Conservation (phyloP, 1,140 invertebrate species). For the Drosophila lacertosa region DNA sequence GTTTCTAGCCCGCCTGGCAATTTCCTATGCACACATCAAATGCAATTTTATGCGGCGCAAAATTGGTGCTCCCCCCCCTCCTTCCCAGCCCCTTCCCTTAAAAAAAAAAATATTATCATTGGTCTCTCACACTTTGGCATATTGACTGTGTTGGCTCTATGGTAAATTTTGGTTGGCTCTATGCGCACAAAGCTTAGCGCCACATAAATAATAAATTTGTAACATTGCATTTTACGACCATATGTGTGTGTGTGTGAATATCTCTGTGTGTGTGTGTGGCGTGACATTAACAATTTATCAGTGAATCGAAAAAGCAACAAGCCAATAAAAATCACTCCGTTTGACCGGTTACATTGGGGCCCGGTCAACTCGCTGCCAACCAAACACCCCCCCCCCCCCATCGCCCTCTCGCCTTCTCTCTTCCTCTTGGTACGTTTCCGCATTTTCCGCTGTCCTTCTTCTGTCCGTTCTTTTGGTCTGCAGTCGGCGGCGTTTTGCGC, state of each 20-base stretch:
- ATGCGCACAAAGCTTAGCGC: slow-evolving; percentile 71
- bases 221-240: slow-evolving; percentile 66
- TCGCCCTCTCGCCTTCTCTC: neutral
- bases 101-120: slow-evolving; percentile 52
- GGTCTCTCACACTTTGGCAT: neutral
- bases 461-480: slow-evolving; percentile 16
- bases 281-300: slow-evolving; percentile 79
- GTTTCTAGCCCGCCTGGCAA: slow-evolving; percentile 11
- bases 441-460: neutral
- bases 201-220: slow-evolving; percentile 79
- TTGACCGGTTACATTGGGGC: slow-evolving; percentile 68
- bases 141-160: neutral
- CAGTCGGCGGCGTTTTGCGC: slow-evolving; percentile 30
- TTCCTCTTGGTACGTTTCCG: no score
- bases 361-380: slow-evolving; percentile 3
- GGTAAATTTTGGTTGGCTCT: slow-evolving; percentile 5
- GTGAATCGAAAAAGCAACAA: slow-evolving; percentile 77
- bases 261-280: slow-evolving; percentile 37
- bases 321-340: slow-evolving; percentile 79
- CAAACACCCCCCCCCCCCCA: neutral
- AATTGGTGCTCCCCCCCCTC: slow-evolving; percentile 23
- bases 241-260: slow-evolving; percentile 24
- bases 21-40: slow-evolving; percentile 53
- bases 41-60: slow-evolving; percentile 37
- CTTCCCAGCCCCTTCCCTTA: no score